Evolutionary conservation across 64 coral and sea anemone genomes (phyloP), one percentile per base, ranked within the genome.

Genomic region (Hydrozoanthus tunicans): DNA sequence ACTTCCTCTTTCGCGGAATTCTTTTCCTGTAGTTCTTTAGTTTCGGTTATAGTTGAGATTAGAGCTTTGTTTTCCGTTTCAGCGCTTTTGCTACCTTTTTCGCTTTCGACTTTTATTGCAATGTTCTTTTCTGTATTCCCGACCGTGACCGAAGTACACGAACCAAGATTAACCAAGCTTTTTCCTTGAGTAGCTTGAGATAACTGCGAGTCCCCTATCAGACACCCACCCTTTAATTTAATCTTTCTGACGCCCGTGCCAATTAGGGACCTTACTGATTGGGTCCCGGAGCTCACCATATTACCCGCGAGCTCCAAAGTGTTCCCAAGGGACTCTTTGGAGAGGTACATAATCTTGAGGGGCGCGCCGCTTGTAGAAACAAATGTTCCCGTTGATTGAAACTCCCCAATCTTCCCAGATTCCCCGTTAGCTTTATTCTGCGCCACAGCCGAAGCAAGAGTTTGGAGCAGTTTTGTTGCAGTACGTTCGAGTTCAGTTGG

Each of bases 181-280:
- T 11, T 74, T 26, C 54, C 84, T 59, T 70, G 56, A 9, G 67
- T 58, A 3, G 69, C 68, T 75, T 77, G 64, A 11, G 51, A 43
- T 62, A 68, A 11, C 2, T 43, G 72, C 0, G 76, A 80, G 5
- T 64, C 88, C 59, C n/a, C 91, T 79, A 86, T 79, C 15, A 90
- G 51, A 79, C 89, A 74, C 3, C 77, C 89, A 23, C 77, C 77
- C 7, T 85, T 96, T 64, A 26, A 25, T 62, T 90, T 88, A 90
- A 81, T 83, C 24, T 84, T 91, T 91, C 81, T 67, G 5, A 96
- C 10, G 56, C 94, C 80, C 0, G 80, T 8, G 65, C 80, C 91
- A 66, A 96, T 93, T 92, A 96, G 81, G 43, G 94, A 89, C 66
- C 91, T 92, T 53, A 86, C 86, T 3, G 94, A 92, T 51, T 96